phyloP scores from a whole-genome alignment of 2,113 vertebrate species.

The Acrocephalus kingi region DNA sequence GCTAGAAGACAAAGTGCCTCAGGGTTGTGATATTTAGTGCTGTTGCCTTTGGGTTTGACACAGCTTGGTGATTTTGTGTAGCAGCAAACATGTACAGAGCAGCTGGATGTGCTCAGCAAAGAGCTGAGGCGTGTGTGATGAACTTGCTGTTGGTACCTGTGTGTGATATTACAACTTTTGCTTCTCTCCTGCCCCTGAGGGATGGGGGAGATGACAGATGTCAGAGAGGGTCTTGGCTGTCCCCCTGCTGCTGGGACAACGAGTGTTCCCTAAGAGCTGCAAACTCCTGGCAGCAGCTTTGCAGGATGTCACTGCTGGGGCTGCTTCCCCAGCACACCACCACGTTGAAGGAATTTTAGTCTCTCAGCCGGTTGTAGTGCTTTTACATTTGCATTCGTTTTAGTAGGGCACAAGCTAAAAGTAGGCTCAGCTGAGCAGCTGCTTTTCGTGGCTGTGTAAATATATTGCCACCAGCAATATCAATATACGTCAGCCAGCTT shows the following conservation, averaged over 20 bases:
- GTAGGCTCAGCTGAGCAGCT: constrained; percentile 24
- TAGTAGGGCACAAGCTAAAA: constrained; percentile 7
- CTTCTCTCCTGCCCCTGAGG: neutral
- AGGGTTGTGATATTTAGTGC: neutral
- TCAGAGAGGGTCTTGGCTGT: neutral
- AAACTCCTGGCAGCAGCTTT: neutral
- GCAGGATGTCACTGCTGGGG: neutral
- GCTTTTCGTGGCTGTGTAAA: constrained; percentile 55
- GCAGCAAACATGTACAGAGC: rapidly evolving
- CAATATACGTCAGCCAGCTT: constrained; percentile 36
- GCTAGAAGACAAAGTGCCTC: neutral
- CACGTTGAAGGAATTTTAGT: neutral
- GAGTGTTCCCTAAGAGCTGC: neutral
- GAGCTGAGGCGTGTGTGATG: rapidly evolving
- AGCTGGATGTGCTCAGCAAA: neutral
- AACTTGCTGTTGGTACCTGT: neutral
- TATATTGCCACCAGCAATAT: constrained; percentile 58
- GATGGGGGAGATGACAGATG: neutral
- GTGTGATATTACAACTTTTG: neutral
- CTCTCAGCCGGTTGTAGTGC: neutral
- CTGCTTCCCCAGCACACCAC: neutral
- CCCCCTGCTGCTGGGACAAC: neutral
- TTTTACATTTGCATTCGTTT: constrained; percentile 9
- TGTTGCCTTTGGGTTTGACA: neutral
- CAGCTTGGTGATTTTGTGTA: neutral